Base-by-base conservation (phyloP, 2,888 invertebrate genomes). In the Chalcosyrphus nemorum region DNA sequence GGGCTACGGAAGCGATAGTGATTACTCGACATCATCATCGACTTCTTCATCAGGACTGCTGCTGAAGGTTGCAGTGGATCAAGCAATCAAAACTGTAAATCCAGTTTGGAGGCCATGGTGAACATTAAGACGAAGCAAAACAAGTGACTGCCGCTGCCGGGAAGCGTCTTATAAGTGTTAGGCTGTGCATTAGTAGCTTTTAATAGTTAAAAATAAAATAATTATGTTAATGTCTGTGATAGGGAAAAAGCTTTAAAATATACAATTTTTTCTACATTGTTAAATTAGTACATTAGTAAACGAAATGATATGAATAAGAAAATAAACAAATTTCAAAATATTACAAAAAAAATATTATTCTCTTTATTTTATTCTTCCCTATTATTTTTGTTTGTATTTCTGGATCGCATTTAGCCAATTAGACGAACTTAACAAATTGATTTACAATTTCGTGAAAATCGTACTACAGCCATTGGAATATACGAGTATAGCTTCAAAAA, bases 1-100 rank as follows among this genome's bases (percentile, higher is more conserved):
- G 50, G 91, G 91, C 63, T 91, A 91, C 75, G 90, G 90, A 86
- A 91, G 91, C 86, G 91, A 91, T 80, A 89, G 87, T 72, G 91
- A 91, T 9, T 88, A 78, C 72, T 72, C 75, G 72, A 68, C 65
- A 76, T 75, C 61, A 2, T 65, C 2, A 78, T 15, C 68, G 9
- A 13, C 38, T 0, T 38, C 38, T n/a, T 41, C 57, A 78, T 54
- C 75, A 35, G 17, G 38, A 45, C 56, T 70, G 47, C 86, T 89
- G 57, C 86, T 89, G 52, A 89, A 89, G 38, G 50, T 72, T 21
- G 54, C 68, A n/a, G 27, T n/a, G 32, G 9, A n/a, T 1, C 57
- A 57, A 50, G 45, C 13, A 15, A 38, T 59, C 17, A 47, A 71
- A 32, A 65, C 35, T 63, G 38, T 32, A n/a, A 61, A 9, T 4